A percentile compares a stretch with the other conserved stretches of the same genome.
Evolutionary conservation across 2,113 vertebrate species (phyloP).

Genomic region (Scatophagus argus): DNA sequence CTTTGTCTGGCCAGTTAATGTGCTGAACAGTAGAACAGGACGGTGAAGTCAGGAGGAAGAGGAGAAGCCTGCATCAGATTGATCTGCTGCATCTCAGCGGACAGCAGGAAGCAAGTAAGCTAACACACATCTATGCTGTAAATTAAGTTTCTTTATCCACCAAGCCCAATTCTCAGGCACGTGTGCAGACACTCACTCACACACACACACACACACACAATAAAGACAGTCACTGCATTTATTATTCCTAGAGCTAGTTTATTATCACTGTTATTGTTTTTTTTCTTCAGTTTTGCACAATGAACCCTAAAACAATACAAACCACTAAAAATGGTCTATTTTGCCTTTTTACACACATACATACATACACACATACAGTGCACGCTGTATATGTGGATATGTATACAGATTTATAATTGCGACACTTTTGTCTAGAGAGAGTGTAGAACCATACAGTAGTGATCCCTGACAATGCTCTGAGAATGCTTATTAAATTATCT

Average conservation of each 20-base stretch:
- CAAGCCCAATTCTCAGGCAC: not conserved
- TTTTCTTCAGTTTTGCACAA: conserved; percentile 82
- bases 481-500: conserved; percentile 60
- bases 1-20: conserved; percentile 71
- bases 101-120: conserved; percentile 45
- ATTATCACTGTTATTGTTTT: conserved; percentile 83
- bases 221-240: conserved; percentile 47
- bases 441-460: conserved; percentile 61
- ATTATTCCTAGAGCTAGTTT: conserved; percentile 83
- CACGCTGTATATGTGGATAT: conserved; percentile 77
- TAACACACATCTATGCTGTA: conserved; percentile 48
- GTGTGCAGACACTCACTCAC: not conserved
- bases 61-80: conserved; percentile 53
- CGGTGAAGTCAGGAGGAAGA: conserved; percentile 28
- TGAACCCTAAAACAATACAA: conserved; percentile 85
- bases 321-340: conserved; percentile 82
- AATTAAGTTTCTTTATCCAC: conserved; percentile 43
- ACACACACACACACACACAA: conserved; percentile 20
- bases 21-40: conserved; percentile 53
- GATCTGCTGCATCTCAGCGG: conserved; percentile 67
- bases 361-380: conserved; percentile 78
- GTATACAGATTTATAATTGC: conserved; percentile 69
- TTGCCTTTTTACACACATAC: conserved; percentile 77
- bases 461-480: conserved; percentile 77
- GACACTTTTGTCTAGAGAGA: conserved; percentile 62